These are phyloP conservation scores for Oriolus oriolus DNA, from an alignment of 2,113 vertebrate genomes.

Conservation along the genomic window DNA sequence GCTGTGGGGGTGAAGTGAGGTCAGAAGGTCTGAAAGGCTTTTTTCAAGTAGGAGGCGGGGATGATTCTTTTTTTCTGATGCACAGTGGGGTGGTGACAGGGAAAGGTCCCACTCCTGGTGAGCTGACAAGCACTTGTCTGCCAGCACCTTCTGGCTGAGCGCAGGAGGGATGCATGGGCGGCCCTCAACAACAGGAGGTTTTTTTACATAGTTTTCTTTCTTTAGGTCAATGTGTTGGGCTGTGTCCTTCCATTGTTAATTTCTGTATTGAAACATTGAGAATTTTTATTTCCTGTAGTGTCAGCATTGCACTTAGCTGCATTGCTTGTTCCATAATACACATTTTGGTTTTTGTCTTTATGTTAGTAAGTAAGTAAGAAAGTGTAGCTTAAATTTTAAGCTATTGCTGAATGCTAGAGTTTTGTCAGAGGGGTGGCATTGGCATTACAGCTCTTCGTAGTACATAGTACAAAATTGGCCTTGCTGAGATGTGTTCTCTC, in stretches of 20 bases:
- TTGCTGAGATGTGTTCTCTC: background rate
- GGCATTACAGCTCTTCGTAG: background rate
- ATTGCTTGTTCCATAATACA: background rate
- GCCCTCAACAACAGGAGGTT: background rate
- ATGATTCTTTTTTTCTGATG: background rate
- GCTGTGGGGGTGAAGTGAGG: accelerated
- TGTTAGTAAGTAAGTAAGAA: background rate
- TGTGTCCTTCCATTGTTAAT: background rate
- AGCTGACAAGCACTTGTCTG: background rate
- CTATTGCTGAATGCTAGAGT: background rate
- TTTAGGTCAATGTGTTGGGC: background rate
- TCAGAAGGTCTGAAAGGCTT: background rate
- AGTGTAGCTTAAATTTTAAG: background rate
- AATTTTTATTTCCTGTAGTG: background rate
- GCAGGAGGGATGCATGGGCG: accelerated
- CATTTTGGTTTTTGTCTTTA: background rate
- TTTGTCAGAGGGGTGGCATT: background rate
- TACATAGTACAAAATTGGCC: background rate
- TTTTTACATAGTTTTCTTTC: accelerated
- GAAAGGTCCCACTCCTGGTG: background rate
- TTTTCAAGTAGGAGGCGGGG: background rate
- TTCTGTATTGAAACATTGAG: background rate
- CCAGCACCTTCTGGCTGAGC: background rate
- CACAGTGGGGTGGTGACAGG: accelerated
- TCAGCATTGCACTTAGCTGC: background rate